A percentile compares a stretch with the other conserved stretches of the same genome.
Evolutionary conservation across 2,113 vertebrate genomes (phyloP).

Genomic region (Opisthocomus hoazin): DNA sequence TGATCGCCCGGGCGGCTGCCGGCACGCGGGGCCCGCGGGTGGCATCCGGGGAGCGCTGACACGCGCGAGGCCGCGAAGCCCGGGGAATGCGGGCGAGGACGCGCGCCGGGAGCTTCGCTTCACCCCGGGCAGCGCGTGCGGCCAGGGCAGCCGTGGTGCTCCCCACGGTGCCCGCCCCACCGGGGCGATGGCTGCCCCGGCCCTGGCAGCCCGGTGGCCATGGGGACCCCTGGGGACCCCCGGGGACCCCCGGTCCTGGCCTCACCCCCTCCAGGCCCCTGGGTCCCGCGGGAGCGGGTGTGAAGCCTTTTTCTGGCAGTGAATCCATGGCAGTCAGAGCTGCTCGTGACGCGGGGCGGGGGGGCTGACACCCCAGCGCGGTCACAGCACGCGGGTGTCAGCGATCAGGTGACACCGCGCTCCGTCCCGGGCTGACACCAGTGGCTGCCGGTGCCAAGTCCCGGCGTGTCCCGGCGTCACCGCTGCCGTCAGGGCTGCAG

Average conservation of each 20-base stretch:
- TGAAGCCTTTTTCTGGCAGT: not conserved
- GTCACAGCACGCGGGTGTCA: rapidly evolving
- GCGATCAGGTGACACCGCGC: too few species aligned
- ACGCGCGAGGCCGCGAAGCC: not conserved
- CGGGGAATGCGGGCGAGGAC: not conserved
- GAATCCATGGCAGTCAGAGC: not conserved
- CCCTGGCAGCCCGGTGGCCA: rapidly evolving
- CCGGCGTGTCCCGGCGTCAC: rapidly evolving
- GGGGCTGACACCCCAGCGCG: not conserved
- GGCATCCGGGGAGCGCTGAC: not conserved
- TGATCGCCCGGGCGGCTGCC: not conserved
- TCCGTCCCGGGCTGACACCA: not conserved
- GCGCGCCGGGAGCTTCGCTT: not conserved
- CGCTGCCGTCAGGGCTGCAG: not conserved
- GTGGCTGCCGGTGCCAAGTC: not conserved
- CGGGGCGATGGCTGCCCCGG: rapidly evolving
- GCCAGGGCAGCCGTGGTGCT: not conserved
- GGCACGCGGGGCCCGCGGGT: rapidly evolving
- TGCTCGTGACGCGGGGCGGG: too few species aligned
- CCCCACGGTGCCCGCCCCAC: rapidly evolving
- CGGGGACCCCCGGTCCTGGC: not conserved
- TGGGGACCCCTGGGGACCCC: too few species aligned
- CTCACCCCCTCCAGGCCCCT: not conserved
- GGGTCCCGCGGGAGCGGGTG: too few species aligned
- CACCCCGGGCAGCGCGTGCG: rapidly evolving